Base-by-base conservation (phyloP, 2,113 vertebrate genomes). In the Protobothrops flavoviridis region DNA sequence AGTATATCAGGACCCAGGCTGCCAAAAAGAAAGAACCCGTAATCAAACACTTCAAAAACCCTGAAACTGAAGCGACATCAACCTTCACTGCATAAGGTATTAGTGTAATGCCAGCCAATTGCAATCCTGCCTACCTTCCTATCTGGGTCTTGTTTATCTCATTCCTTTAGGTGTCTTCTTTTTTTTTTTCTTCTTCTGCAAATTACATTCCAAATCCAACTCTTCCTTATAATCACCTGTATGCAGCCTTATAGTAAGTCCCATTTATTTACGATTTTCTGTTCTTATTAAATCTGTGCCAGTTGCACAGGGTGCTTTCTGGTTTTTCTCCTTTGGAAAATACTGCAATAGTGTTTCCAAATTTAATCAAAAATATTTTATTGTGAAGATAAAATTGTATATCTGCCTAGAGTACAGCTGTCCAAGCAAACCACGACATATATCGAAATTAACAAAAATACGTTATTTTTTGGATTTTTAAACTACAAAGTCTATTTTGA, bases 141-240 rank as follows among this genome's bases (percentile, higher is more conserved):
- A 50, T 20, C 20, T 96, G 92, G 85, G 94, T 94, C 96, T 98
- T 97, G 96, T 96, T 98, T 97, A 97, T 96, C 94, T 94, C 94
- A 96, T 95, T 97, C 96, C 94, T 97, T 61, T 92, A 89, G 93
- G 85, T 96, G 87, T 93, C 94, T 95, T 94, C 95, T 93, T 86
- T 29, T 95, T 94, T 91, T 57, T 96, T 95, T 97, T 97, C 96
- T 50, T 50, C 48, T 9, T 9, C 33, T 43, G 33, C 17, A 96
- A 97, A 97, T 97, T 97, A 96, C 94, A 95, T 98, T 98, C 96
- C 97, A 97, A 97, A 95, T 97, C 96, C 97, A 97, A 98, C 97
- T 96, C 94, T 94, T 97, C 97, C 96, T 93, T 97, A 96, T 95
- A 97, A 97, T 96, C 97, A 97, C 95, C 97, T 97, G 94, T 97